Conservation (phyloP, 2,888 invertebrate genomes). For the Dryococelus australis region DNA sequence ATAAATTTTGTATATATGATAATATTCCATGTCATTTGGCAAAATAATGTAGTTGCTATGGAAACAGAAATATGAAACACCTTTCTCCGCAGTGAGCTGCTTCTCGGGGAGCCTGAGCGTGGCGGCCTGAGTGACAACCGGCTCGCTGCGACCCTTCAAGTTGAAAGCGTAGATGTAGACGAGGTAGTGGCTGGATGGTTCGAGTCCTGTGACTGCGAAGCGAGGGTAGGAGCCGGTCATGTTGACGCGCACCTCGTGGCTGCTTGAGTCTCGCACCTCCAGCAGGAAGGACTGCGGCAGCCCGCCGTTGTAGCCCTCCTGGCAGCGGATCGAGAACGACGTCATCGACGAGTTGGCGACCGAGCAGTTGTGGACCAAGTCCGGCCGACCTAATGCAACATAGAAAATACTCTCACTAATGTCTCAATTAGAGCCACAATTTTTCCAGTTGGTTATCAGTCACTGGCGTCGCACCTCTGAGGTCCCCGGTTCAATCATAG, state of each 20-base stretch:
- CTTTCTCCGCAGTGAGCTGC: slow-evolving; percentile 82
- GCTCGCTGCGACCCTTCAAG: slow-evolving; percentile 83
- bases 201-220: slow-evolving; percentile 75
- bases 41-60: too few relatives aligned
- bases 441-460: too few relatives aligned
- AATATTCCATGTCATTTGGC: too few relatives aligned
- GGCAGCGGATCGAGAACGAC: slow-evolving; percentile 82
- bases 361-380: slow-evolving; percentile 91
- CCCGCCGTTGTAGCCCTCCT: slow-evolving; percentile 90
- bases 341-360: slow-evolving; percentile 86
- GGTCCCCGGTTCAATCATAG: too few relatives aligned
- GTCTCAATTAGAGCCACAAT: too few relatives aligned
- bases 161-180: slow-evolving; percentile 82
- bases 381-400: slow-evolving; percentile 77
- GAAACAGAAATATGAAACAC: slow-evolving; percentile 56
- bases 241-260: slow-evolving; percentile 76
- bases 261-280: slow-evolving; percentile 69
- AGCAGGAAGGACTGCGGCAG: slow-evolving; percentile 84
- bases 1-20: too few relatives aligned
- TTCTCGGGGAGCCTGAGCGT: slow-evolving; percentile 85
- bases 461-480: too few relatives aligned
- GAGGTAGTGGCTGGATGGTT: slow-evolving; percentile 75
- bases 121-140: slow-evolving; percentile 78
- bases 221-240: slow-evolving; percentile 79
- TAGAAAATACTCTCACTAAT: too few relatives aligned